phyloP scores from a whole-genome alignment of 2,113 vertebrate species.

The Tachysurus fulvidraco region DNA sequence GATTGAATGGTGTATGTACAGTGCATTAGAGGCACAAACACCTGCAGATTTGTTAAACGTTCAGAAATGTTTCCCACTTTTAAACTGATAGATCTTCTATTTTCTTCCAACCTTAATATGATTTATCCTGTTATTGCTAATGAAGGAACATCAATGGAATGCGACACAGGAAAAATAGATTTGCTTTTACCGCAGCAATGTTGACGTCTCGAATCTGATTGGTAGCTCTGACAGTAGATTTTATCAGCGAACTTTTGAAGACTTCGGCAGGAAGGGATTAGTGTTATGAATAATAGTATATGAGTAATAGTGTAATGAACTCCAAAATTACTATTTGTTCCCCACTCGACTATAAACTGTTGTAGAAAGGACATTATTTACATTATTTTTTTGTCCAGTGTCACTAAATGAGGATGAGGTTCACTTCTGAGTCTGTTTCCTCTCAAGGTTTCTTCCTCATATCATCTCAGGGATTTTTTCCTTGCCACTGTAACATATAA shows the following conservation, averaged over 20 bases:
- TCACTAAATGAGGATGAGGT: no score
- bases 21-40: neutral
- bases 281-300: no score
- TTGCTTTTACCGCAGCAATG: neutral
- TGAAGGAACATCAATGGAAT: neutral
- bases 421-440: no score
- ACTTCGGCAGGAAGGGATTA: no score
- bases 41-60: neutral
- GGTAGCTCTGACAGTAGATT: neutral
- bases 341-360: no score
- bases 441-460: no score
- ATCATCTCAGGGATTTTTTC: no score
- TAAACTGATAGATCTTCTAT: neutral
- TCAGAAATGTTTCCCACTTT: neutral
- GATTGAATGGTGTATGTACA: neutral
- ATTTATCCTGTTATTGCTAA: neutral
- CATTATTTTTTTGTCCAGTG: no score
- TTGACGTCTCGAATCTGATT: neutral
- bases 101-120: neutral
- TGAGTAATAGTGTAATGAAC: no score
- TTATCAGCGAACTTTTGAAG: no score
- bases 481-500: neutral
- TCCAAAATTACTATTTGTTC: no score
- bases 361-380: no score
- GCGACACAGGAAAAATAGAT: neutral